Percentiles rank a stretch among this genome's conserved stretches.
These are phyloP conservation scores for Apostichopus californicus DNA, from an alignment of 35 echinoderm and acorn worm genomes.

Conservation along the genomic window DNA sequence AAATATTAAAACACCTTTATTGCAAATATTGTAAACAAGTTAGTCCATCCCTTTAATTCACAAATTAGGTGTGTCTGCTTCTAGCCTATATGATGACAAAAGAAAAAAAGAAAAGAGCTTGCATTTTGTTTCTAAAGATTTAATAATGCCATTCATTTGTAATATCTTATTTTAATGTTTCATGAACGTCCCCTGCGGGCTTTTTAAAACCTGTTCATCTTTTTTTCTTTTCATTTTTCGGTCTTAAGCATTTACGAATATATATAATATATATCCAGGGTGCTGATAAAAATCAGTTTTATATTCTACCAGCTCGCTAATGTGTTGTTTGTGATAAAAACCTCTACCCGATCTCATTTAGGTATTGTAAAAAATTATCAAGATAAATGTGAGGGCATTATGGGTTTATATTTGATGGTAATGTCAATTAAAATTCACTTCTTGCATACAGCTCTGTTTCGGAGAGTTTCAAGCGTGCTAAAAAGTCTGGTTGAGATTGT, in stretches of 20 bases:
- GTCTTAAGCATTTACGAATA: no score
- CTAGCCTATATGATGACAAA: no score
- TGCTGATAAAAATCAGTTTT: neutral
- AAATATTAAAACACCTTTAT: no score
- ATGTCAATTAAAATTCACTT: constrained; percentile 36
- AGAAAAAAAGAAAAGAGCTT: neutral
- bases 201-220: neutral
- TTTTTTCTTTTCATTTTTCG: neutral
- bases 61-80: no score
- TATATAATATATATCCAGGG: neutral
- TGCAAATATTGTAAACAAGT: no score
- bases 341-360: constrained; percentile 3
- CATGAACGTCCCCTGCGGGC: neutral
- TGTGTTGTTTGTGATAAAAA: constrained; percentile 36
- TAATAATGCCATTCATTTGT: neutral
- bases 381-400: constrained; percentile 4
- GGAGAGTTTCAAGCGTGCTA: no score
- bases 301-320: constrained; percentile 1
- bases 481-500: no score
- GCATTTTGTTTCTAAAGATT: neutral
- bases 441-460: neutral
- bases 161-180: neutral
- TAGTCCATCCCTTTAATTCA: no score
- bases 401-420: constrained; percentile 31
- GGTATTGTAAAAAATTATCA: constrained; percentile 16